Conservation (phyloP, 2,888 invertebrate species). For the Volucella zonaria region DNA sequence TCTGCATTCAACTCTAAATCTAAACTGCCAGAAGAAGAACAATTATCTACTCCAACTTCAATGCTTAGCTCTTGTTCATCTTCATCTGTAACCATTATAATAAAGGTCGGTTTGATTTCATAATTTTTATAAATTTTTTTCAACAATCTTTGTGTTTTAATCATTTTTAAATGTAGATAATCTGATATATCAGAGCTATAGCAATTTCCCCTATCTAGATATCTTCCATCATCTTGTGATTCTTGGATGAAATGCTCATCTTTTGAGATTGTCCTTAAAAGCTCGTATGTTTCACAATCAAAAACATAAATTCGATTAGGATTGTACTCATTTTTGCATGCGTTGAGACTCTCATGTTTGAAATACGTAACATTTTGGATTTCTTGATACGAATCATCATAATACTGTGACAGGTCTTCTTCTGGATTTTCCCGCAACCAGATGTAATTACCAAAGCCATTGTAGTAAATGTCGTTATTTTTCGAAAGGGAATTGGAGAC, state of each 20-base stretch:
- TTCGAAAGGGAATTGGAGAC: background rate
- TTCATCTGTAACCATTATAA: background rate
- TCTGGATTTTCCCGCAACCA: background rate
- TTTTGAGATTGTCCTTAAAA: background rate
- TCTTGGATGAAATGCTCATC: background rate
- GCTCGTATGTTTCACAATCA: background rate
- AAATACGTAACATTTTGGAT: background rate
- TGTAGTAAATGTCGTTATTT: slow-evolving; percentile 6
- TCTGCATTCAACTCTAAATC: background rate
- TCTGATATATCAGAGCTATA: background rate
- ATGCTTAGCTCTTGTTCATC: background rate
- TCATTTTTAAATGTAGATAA: background rate
- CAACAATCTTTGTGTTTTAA: background rate
- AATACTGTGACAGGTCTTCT: background rate
- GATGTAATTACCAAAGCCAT: background rate
- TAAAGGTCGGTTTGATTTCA: background rate
- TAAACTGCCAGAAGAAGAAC: background rate
- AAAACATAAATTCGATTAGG: background rate
- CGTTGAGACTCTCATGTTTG: background rate
- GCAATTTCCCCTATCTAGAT: background rate
- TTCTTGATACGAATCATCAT: background rate
- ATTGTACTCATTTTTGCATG: background rate
- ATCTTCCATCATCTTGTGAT: background rate
- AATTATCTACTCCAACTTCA: too few relatives aligned
- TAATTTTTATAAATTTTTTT: background rate